Percentiles rank a stretch among this genome's conserved stretches.
Conservation (phyloP, 2,113 vertebrate species). For the Thomomys bottae region DNA sequence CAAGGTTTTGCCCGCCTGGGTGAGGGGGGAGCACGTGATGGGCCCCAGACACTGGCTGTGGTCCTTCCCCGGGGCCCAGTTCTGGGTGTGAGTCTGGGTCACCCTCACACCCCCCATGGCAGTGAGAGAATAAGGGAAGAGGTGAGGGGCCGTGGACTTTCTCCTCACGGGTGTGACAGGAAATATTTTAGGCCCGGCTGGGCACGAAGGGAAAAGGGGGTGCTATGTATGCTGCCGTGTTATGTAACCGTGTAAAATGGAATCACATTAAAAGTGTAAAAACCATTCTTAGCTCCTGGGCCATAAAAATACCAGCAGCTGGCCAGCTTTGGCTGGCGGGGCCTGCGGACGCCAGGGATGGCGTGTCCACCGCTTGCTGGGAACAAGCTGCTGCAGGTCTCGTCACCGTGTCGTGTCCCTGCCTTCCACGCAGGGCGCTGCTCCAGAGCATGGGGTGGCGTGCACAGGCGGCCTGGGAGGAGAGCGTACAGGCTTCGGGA, state of each 20-base stretch:
- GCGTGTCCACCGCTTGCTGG: not conserved
- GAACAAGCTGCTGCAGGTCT: not conserved
- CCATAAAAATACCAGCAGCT: not conserved
- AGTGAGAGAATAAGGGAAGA: not conserved
- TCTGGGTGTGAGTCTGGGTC: not conserved
- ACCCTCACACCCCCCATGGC: accelerated
- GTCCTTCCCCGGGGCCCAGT: not conserved
- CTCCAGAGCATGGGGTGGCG: too few relatives aligned
- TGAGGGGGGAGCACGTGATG: too few relatives aligned
- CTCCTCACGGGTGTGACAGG: constrained; percentile 4
- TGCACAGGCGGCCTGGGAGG: too few relatives aligned
- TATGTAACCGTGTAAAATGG: constrained; percentile 30
- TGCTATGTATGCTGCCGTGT: not conserved
- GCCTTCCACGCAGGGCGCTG: too few relatives aligned
- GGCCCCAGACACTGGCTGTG: not conserved
- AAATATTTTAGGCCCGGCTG: not conserved
- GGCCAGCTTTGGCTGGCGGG: not conserved
- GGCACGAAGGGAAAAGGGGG: constrained; percentile 9
- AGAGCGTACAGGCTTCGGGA: accelerated
- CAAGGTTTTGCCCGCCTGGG: accelerated
- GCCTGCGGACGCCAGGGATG: not conserved
- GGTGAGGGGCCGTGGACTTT: not conserved
- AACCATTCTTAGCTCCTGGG: constrained; percentile 27
- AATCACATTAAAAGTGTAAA: constrained; percentile 42
- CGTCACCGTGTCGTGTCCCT: not conserved